phyloP scores from a whole-genome alignment of 1,140 invertebrate species.

The Meteorus sp. region DNA sequence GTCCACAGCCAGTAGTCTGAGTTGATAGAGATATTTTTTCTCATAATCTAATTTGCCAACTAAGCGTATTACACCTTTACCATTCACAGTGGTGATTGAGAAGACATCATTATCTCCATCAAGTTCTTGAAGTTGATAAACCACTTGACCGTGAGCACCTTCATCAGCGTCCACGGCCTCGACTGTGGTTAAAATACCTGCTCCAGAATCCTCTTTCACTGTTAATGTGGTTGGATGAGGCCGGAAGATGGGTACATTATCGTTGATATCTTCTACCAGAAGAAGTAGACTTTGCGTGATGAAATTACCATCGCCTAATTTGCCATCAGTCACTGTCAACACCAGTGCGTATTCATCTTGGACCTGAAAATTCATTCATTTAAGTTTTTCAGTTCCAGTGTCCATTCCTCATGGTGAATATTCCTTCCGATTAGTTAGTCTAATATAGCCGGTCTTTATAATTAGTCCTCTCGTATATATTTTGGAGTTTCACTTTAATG shows the following conservation, averaged over 20 bases:
- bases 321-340: constrained; percentile 85
- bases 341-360: constrained; percentile 87
- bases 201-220: constrained; percentile 75
- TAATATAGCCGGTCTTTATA: neutral
- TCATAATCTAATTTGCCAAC: constrained; percentile 84
- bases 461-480: neutral
- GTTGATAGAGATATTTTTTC: constrained; percentile 82
- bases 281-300: constrained; percentile 87
- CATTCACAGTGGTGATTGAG: constrained; percentile 79
- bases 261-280: constrained; percentile 89
- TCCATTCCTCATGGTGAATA: no score
- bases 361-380: no score
- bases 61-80: constrained; percentile 83
- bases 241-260: constrained; percentile 86
- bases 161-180: constrained; percentile 88
- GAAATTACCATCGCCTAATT: constrained; percentile 83
- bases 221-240: constrained; percentile 81
- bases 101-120: constrained; percentile 80
- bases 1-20: constrained; percentile 82
- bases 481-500: constrained; percentile 32
- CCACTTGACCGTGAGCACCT: constrained; percentile 85
- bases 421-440: neutral
- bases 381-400: no score
- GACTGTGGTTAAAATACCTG: constrained; percentile 75
- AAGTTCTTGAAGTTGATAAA: constrained; percentile 76